These are phyloP conservation scores for Pocillopora damicornis DNA, from an alignment of 64 coral and sea anemone genomes.

Conservation along the genomic window DNA sequence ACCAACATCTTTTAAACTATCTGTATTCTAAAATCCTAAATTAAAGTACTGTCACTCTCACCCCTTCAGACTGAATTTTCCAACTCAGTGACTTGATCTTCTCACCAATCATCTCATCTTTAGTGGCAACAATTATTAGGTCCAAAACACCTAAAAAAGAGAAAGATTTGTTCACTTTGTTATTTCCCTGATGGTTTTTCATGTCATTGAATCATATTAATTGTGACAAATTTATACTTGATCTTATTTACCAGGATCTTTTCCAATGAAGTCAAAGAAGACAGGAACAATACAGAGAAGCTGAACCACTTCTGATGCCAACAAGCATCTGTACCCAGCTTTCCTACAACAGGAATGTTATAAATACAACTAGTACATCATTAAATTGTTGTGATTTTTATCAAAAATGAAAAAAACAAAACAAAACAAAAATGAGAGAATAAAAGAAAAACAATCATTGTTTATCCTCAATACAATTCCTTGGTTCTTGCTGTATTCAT, in stretches of 20 bases:
- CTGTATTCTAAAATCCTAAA: too few relatives aligned
- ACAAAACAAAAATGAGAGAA: too few relatives aligned
- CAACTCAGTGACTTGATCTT: slow-evolving; percentile 61
- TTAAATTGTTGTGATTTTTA: not conserved
- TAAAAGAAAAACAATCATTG: too few relatives aligned
- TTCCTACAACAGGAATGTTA: slow-evolving; percentile 33
- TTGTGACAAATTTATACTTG: not conserved
- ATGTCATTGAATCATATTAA: not conserved
- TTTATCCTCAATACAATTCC: too few relatives aligned
- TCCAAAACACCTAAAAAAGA: slow-evolving; percentile 62
- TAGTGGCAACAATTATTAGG: slow-evolving; percentile 71
- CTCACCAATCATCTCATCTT: slow-evolving; percentile 62
- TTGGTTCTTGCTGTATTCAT: too few relatives aligned
- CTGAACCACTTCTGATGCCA: slow-evolving; percentile 92
- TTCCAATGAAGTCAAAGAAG: slow-evolving; percentile 83
- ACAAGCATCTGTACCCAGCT: slow-evolving; percentile 61
- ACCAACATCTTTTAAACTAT: too few relatives aligned
- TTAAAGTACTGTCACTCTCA: not conserved
- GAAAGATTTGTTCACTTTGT: not conserved
- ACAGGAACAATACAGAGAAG: slow-evolving; percentile 82
- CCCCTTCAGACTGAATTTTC: slow-evolving; percentile 67
- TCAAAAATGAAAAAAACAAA: not conserved
- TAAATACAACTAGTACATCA: not conserved
- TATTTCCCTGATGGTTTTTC: not conserved
- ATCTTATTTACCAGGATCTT: slow-evolving; percentile 68